Evolutionary conservation across 2,888 invertebrate genomes (phyloP).

Genomic region (Drosophila diplacantha): DNA sequence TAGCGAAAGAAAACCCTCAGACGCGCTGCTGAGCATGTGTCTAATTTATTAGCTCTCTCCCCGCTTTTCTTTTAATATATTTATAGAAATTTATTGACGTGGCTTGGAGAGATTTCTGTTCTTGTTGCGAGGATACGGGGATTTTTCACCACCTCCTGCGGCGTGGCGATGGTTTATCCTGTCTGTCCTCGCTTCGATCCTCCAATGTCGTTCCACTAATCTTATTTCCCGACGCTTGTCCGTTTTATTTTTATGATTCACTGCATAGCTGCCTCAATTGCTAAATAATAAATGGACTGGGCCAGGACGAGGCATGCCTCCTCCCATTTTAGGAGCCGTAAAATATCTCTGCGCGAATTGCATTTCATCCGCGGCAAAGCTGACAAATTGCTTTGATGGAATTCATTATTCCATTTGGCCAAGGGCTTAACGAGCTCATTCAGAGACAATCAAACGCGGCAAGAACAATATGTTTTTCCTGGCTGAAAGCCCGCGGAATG

Average conservation of each 20-base stretch:
- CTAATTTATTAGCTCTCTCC: slow-evolving; percentile 52
- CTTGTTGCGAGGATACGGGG: slow-evolving; percentile 1
- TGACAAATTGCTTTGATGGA: slow-evolving; percentile 28
- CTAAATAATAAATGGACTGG: slow-evolving; percentile 28
- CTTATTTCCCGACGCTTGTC: slow-evolving; percentile 21
- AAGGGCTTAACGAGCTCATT: slow-evolving; percentile 33
- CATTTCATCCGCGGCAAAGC: slow-evolving; percentile 4
- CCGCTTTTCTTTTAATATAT: slow-evolving; percentile 36
- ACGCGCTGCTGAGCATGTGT: slow-evolving; percentile 30
- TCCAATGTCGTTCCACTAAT: slow-evolving; percentile 20
- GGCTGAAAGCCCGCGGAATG: slow-evolving; percentile 31
- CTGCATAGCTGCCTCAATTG: slow-evolving; percentile 6
- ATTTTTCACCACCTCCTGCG: background rate
- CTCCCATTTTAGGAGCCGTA: slow-evolving; percentile 15
- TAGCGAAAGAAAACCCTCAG: slow-evolving; percentile 13
- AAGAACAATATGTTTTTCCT: slow-evolving; percentile 31
- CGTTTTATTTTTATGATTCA: slow-evolving; percentile 33
- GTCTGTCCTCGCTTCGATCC: slow-evolving; percentile 6
- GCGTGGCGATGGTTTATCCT: background rate
- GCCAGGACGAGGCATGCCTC: background rate
- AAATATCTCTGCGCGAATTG: slow-evolving; percentile 14
- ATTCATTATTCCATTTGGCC: slow-evolving; percentile 33
- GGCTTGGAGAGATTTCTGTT: slow-evolving; percentile 7
- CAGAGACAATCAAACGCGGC: slow-evolving; percentile 52
- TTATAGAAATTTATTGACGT: slow-evolving; percentile 51